Evolutionary conservation across 2,113 vertebrate genomes (phyloP).

Genomic region (Brevimyrus niger): DNA sequence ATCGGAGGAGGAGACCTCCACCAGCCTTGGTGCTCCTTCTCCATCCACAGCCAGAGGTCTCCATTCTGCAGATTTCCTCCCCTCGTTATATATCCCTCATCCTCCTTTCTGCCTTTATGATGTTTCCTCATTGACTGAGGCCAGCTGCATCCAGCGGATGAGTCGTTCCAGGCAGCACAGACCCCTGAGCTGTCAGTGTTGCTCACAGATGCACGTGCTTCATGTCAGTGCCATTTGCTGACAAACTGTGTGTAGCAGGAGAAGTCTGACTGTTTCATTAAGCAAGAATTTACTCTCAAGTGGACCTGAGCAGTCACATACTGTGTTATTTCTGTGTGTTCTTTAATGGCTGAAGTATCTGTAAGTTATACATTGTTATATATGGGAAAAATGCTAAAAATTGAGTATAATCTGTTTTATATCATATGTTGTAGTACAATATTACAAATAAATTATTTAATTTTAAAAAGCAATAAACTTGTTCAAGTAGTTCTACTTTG

Average conservation of each 20-base stretch:
- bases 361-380: conserved; percentile 32
- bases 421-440: conserved; percentile 28
- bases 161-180: background rate
- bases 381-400: background rate
- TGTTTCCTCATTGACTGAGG: background rate
- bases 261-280: conserved; percentile 42
- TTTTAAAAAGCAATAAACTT: background rate
- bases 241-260: conserved; percentile 45
- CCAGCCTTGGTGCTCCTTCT: conserved; percentile 14
- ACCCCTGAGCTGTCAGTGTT: background rate
- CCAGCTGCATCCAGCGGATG: background rate
- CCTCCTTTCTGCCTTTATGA: background rate
- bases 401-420: conserved; percentile 9
- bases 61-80: background rate
- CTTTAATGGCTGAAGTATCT: conserved; percentile 36
- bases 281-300: conserved; percentile 15
- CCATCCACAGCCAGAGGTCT: conserved; percentile 33
- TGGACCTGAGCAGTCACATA: conserved; percentile 34
- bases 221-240: conserved; percentile 42
- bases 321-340: conserved; percentile 31
- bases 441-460: conserved; percentile 28
- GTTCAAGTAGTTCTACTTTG: background rate
- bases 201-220: background rate
- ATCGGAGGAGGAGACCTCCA: conserved; percentile 15
- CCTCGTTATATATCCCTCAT: background rate